Base-by-base conservation (phyloP, 2,113 vertebrate species). In the Ivindomyrus marchei region DNA sequence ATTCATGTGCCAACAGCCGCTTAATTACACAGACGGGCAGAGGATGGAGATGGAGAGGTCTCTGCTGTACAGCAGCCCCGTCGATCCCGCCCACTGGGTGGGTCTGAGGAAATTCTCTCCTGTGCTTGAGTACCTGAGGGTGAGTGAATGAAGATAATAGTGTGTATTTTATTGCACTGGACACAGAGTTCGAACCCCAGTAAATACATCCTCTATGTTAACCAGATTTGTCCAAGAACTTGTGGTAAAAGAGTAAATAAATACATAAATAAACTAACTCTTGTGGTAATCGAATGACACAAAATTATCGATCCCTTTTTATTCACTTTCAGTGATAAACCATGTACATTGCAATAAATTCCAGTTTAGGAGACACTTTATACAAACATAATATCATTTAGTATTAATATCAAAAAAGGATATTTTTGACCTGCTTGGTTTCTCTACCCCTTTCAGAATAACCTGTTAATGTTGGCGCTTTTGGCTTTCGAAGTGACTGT, bases 401-500 rank as follows among this genome's bases (percentile, higher is more conserved):
- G 10, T 70, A 31, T 70, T 70, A 70, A 70, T 70, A 13, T 13
- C 58, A 70, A 31, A 70, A 62, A 70, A 31, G n/a, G 10, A 70
- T 31, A 31, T 31, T n/a, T 45, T 46, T 85, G 17, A 45, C 17
- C 8, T 45, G 45, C 85, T 77, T 3, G 49, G 4, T 49, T 24
- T 39, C 27, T 89, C 45, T 50, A 17, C 89, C 42, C 56, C 46
- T 91, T 91, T 83, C 83, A 99, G 98, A 97, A 98, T 93, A 98
- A 99, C 89, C 95, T 99, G 52, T 74, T 99, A 93, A 99, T 99
- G 97, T 90, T 99, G 92, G 98, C 97, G 70, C 95, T 99, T 89
- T 91, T 99, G 93, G 97, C 97, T 9, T 99, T 99, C 47, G 98
- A 99, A 95, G 98, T 99, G 70, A 99, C 98, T 46, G 94, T 99